phyloP scores from a whole-genome alignment of 2,888 invertebrate genomes.

The Drosophila ezoana region DNA sequence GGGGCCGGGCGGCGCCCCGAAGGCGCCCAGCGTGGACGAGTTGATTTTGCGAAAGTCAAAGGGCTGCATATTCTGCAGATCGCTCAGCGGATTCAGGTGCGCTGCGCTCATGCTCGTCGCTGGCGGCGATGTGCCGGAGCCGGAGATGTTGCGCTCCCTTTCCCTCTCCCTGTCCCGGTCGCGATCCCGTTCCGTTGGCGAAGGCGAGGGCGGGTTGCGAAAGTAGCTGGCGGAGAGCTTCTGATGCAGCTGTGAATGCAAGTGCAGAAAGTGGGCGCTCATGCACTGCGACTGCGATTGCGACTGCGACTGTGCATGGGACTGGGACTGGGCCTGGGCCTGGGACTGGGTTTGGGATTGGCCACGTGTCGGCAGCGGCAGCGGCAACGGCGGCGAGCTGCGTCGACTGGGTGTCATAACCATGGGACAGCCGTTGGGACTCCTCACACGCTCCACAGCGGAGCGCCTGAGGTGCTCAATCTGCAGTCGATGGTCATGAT shows the following conservation, averaged over 20 bases:
- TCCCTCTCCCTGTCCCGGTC: conserved; percentile 20
- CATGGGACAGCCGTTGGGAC: conserved; percentile 72
- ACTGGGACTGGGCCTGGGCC: conserved; percentile 28
- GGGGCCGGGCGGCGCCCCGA: conserved; percentile 78
- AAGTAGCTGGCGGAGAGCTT: conserved; percentile 84
- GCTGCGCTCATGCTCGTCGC: conserved; percentile 50
- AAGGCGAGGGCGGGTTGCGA: conserved; percentile 81
- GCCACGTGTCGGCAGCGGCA: conserved; percentile 39
- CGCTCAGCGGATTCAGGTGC: conserved; percentile 90
- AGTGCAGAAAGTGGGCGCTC: conserved; percentile 84
- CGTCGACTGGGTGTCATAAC: conserved; percentile 90
- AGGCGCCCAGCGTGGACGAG: conserved; percentile 85
- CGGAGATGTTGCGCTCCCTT: conserved; percentile 31
- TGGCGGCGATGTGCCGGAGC: conserved; percentile 19
- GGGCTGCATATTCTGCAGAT: conserved; percentile 97
- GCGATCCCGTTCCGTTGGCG: conserved; percentile 56
- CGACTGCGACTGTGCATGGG: conserved; percentile 39
- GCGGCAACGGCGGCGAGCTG: conserved; percentile 86
- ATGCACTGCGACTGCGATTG: conserved; percentile 83
- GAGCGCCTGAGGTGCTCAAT: conserved; percentile 35
- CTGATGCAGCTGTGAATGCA: conserved; percentile 84
- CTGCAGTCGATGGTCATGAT: conserved; percentile 70
- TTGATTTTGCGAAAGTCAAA: conserved; percentile 94
- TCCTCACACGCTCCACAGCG: conserved; percentile 35
- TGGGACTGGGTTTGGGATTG: conserved; percentile 67